Conservation (phyloP, 2,113 vertebrate species). For the Pica pica region DNA sequence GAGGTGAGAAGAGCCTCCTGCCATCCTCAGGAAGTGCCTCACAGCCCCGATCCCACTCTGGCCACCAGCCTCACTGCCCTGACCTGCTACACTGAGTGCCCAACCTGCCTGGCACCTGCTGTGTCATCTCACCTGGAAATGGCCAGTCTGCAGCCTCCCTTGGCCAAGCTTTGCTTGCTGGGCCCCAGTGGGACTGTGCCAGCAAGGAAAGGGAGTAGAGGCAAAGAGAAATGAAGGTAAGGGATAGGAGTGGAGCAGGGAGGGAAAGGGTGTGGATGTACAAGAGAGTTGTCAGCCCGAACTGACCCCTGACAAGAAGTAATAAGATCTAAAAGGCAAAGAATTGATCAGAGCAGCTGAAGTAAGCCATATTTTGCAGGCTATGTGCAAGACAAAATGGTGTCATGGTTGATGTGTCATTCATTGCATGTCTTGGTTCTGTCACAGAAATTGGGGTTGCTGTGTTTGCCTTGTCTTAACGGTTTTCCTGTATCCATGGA, state of each 20-base stretch:
- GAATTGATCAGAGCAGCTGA: background rate
- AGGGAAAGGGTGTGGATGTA: fast-evolving
- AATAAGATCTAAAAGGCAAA: background rate
- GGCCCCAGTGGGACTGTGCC: no score
- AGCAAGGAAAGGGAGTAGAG: fast-evolving
- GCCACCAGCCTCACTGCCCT: no score
- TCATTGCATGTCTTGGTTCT: background rate
- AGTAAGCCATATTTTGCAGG: background rate
- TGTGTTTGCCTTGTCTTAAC: background rate
- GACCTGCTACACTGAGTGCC: fast-evolving
- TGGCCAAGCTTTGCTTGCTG: fast-evolving
- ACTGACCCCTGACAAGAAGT: background rate
- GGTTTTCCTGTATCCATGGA: background rate
- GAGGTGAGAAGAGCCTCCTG: background rate
- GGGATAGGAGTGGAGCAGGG: fast-evolving
- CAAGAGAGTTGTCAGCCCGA: background rate
- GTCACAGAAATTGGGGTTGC: background rate
- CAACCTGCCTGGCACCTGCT: fast-evolving
- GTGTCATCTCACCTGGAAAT: background rate
- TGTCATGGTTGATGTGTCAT: background rate
- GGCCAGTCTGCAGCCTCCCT: background rate
- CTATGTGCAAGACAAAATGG: fast-evolving
- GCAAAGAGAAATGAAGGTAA: background rate
- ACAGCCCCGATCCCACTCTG: fast-evolving
- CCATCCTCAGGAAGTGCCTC: fast-evolving